Evolutionary conservation across 2,797 vertebrate species (phyloP).

Genomic region (Enteromius unitaeniatus): DNA sequence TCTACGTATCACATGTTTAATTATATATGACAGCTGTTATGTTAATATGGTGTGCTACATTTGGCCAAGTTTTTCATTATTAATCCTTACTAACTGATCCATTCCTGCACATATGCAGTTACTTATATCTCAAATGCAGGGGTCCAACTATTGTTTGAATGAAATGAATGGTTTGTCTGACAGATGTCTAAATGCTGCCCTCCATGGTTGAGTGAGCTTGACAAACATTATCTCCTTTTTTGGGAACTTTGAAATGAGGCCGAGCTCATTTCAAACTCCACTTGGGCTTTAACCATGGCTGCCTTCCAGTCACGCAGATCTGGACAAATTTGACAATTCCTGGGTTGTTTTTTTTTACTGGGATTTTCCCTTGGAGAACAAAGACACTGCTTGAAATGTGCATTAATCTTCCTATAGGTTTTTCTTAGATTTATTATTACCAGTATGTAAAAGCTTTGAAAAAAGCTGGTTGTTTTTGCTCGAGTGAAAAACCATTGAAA

Average conservation of each 20-base stretch:
- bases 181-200: constrained; percentile 58
- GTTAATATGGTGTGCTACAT: constrained; percentile 45
- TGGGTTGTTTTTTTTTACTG: constrained; percentile 13
- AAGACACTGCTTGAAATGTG: constrained; percentile 16
- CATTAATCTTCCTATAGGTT: constrained; percentile 4
- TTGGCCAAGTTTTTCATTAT: constrained; percentile 32
- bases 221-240: constrained; percentile 36
- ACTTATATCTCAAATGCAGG: constrained; percentile 21
- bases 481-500: neutral
- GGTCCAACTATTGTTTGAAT: constrained; percentile 57
- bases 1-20: neutral
- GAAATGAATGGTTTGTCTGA: constrained; percentile 56
- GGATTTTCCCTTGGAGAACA: constrained; percentile 24
- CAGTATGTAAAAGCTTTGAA: neutral
- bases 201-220: constrained; percentile 24
- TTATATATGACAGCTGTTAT: constrained; percentile 39
- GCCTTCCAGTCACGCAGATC: constrained; percentile 34
- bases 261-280: constrained; percentile 33
- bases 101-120: constrained; percentile 56
- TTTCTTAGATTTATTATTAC: neutral
- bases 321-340: constrained; percentile 30
- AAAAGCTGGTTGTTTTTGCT: neutral
- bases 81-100: constrained; percentile 61
- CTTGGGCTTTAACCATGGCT: constrained; percentile 31
- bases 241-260: constrained; percentile 33